Conservation (phyloP, 1,140 invertebrate species). For the Eueides isabella region DNA sequence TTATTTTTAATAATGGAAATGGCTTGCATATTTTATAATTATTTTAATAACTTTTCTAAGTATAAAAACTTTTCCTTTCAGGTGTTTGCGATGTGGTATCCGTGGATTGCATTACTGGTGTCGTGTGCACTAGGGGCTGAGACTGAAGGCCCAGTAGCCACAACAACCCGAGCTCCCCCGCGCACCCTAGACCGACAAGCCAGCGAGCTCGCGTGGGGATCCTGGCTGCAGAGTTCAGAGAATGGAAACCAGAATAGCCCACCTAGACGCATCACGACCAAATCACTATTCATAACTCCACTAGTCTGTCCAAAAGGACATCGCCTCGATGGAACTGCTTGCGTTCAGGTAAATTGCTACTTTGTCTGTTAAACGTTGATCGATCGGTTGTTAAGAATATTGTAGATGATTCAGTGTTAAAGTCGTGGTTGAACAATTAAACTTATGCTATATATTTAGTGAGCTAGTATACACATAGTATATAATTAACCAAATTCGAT, state of each 20-base stretch:
- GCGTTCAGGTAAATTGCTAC: constrained; percentile 60
- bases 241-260: constrained; percentile 68
- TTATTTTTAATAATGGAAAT: no score
- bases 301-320: constrained; percentile 72
- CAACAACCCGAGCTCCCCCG: constrained; percentile 58
- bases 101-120: constrained; percentile 74
- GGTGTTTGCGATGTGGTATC: constrained; percentile 78
- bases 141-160: constrained; percentile 47
- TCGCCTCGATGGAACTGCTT: constrained; percentile 67
- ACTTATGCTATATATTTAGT: no score
- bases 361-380: neutral
- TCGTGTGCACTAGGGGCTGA: constrained; percentile 67
- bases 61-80: constrained; percentile 42
- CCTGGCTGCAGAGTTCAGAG: constrained; percentile 72
- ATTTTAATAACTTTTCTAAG: neutral
- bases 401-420: no score
- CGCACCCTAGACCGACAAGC: constrained; percentile 71
- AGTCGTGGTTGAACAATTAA: neutral
- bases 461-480: no score
- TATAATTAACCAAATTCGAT: no score
- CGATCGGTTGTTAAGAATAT: no score
- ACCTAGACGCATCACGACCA: constrained; percentile 71
- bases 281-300: constrained; percentile 74
- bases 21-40: neutral
- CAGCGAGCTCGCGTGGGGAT: constrained; percentile 69